Conservation (phyloP, 53 echinoderm and acorn worm genomes). For the Henricia sp. region DNA sequence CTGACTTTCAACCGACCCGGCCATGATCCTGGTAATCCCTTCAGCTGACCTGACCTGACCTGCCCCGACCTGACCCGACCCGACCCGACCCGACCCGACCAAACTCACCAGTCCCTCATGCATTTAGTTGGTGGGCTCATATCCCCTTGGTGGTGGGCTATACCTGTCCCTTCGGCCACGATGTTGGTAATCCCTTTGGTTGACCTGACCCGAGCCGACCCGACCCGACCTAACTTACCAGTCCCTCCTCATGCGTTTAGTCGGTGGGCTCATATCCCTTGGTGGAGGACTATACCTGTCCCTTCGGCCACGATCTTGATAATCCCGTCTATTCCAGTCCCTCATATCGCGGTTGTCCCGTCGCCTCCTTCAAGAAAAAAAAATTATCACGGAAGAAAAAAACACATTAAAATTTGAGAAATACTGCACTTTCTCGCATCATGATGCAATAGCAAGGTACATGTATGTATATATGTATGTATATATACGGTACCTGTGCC, state of each 20-base stretch:
- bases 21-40: too few relatives aligned
- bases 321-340: slow-evolving; percentile 89
- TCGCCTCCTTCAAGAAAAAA: slow-evolving; percentile 47
- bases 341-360: slow-evolving; percentile 74
- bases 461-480: too few relatives aligned
- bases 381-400: not conserved
- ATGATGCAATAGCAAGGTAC: too few relatives aligned
- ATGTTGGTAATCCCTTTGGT: too few relatives aligned
- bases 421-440: not conserved
- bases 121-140: slow-evolving; percentile 96
- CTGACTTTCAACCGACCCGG: too few relatives aligned
- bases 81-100: not conserved
- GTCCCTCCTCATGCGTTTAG: slow-evolving; percentile 90
- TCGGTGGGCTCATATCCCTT: slow-evolving; percentile 91
- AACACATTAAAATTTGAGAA: not conserved
- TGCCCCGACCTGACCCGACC: too few relatives aligned
- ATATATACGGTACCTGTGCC: too few relatives aligned
- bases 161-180: slow-evolving; percentile 86
- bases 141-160: slow-evolving; percentile 74
- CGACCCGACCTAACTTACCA: slow-evolving; percentile 66
- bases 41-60: not conserved
- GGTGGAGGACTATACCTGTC: slow-evolving; percentile 86
- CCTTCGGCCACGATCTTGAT: slow-evolving; percentile 77
- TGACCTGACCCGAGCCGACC: not conserved
- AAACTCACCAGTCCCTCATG: slow-evolving; percentile 87